Evolutionary conservation across 2,888 invertebrate genomes (phyloP).

Genomic region (Cactoblastis cactorum): DNA sequence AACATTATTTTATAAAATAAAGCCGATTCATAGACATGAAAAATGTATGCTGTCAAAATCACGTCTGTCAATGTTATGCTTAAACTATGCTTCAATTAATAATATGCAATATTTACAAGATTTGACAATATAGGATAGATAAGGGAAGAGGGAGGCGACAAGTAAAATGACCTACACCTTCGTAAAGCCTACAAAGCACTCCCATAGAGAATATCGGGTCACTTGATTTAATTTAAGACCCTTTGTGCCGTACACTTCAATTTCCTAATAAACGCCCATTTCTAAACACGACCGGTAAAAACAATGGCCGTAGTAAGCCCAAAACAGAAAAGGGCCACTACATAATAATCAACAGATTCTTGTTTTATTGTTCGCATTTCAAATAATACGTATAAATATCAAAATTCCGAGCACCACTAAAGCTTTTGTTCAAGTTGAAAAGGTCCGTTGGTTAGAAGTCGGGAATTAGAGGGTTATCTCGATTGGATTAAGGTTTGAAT

Average conservation of each 20-base stretch:
- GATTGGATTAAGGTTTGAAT: constrained; percentile 17
- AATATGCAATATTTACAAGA: neutral
- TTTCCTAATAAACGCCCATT: constrained; percentile 59
- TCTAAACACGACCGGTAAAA: constrained; percentile 52
- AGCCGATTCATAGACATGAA: neutral
- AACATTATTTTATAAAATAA: neutral
- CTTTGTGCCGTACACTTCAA: constrained; percentile 66
- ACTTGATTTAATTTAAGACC: constrained; percentile 70
- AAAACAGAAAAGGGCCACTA: constrained; percentile 45
- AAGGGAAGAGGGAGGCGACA: neutral
- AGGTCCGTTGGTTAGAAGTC: constrained; percentile 27
- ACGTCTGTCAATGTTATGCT: too few relatives aligned
- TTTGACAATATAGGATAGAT: neutral
- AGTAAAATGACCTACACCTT: constrained; percentile 31
- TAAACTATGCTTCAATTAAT: neutral
- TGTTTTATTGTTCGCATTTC: constrained; percentile 44
- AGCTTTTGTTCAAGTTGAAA: constrained; percentile 32
- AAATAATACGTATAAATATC: constrained; percentile 39
- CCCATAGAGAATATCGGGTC: constrained; percentile 56
- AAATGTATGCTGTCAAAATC: too few relatives aligned
- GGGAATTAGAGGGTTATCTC: constrained; percentile 22
- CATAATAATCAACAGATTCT: constrained; percentile 51
- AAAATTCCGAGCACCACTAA: constrained; percentile 27
- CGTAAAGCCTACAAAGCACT: constrained; percentile 44
- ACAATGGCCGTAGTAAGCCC: constrained; percentile 48